A percentile compares a stretch with the other conserved stretches of the same genome.
Conservation (phyloP, 2,888 invertebrate genomes). For the Parnassius orleans region DNA sequence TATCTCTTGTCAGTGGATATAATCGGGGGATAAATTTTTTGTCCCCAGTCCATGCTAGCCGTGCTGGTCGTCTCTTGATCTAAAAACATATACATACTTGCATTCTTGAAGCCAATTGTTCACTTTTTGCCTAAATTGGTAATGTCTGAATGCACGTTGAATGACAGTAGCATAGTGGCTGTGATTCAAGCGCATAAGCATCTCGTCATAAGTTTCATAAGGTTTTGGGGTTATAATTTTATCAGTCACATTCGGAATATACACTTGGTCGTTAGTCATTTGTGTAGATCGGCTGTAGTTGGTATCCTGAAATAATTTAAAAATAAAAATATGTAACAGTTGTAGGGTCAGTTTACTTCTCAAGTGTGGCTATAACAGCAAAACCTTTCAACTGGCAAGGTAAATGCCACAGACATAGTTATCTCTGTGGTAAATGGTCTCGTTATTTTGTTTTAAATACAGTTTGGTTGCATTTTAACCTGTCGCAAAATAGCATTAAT, state of each 20-base stretch:
- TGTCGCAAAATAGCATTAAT: too few species aligned
- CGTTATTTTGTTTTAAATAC: too few species aligned
- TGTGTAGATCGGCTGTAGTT: conserved; percentile 81
- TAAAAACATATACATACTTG: conserved; percentile 47
- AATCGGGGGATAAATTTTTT: too few species aligned
- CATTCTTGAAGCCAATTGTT: conserved; percentile 62
- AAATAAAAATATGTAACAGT: neutral
- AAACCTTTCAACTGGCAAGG: too few species aligned
- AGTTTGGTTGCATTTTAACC: too few species aligned
- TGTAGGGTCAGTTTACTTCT: too few species aligned
- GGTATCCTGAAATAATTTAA: conserved; percentile 63
- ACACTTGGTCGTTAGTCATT: conserved; percentile 79
- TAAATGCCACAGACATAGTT: too few species aligned
- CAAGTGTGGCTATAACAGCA: too few species aligned
- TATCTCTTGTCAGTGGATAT: too few species aligned
- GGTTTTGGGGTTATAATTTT: conserved; percentile 80
- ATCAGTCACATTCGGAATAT: conserved; percentile 83
- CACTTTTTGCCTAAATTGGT: conserved; percentile 73
- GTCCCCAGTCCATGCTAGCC: too few species aligned
- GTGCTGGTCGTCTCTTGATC: too few species aligned
- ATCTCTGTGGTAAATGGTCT: too few species aligned
- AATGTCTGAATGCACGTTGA: conserved; percentile 83
- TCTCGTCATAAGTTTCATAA: conserved; percentile 85
- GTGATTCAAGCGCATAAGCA: conserved; percentile 78
- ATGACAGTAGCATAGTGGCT: conserved; percentile 82